These are phyloP conservation scores for Pelobates cultripes DNA, from an alignment of 2,797 vertebrate species.

Conservation along the genomic window DNA sequence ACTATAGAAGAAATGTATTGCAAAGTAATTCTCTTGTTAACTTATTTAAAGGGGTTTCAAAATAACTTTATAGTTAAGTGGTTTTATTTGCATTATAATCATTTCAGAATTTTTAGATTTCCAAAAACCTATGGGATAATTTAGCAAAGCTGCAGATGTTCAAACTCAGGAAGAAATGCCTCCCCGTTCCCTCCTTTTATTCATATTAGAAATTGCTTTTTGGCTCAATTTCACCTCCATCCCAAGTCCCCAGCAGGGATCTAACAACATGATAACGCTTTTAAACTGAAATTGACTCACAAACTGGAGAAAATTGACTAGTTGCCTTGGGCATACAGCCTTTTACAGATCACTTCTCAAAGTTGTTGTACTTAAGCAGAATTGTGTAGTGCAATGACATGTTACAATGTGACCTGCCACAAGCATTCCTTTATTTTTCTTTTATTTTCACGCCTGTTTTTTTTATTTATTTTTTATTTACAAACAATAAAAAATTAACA, in stretches of 20 bases:
- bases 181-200: not conserved
- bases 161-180: no score
- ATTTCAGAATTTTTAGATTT: no score
- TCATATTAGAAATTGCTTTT: constrained; percentile 51
- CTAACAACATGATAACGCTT: constrained; percentile 53
- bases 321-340: constrained; percentile 49
- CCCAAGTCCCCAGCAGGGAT: constrained; percentile 45
- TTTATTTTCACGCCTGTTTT: constrained; percentile 5
- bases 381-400: constrained; percentile 32
- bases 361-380: constrained; percentile 22
- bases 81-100: no score
- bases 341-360: constrained; percentile 51
- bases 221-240: constrained; percentile 47
- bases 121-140: no score
- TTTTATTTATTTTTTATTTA: not conserved
- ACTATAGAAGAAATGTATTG: no score
- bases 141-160: no score
- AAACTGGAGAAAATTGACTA: constrained; percentile 49
- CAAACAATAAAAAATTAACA: no score
- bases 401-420: constrained; percentile 12
- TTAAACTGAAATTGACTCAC: constrained; percentile 48
- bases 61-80: no score
- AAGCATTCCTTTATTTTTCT: not conserved
- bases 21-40: no score
- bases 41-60: no score